These are phyloP conservation scores for Arrhamphus sclerolepis DNA, from an alignment of 2,797 vertebrate genomes.

Conservation along the genomic window DNA sequence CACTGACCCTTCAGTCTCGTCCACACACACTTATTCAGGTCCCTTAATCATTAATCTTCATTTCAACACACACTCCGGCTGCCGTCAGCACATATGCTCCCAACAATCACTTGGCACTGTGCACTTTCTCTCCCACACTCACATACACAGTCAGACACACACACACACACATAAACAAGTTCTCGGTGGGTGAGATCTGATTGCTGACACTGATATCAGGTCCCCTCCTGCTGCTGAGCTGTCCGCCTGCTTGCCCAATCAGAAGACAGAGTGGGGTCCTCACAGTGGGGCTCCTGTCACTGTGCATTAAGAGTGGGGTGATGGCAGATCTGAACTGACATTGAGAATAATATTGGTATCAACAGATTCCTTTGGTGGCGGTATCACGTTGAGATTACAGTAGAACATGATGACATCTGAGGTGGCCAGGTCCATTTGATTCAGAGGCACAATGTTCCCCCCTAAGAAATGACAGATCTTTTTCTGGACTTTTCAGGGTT, in stretches of 20 bases:
- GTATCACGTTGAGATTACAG: conserved; percentile 47
- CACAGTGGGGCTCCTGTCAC: conserved; percentile 71
- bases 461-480: conserved; percentile 34
- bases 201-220: conserved; percentile 78
- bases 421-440: conserved; percentile 55
- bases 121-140: conserved; percentile 37
- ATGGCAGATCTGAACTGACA: conserved; percentile 67
- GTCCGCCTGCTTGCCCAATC: conserved; percentile 78
- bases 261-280: conserved; percentile 72
- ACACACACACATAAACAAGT: conserved; percentile 43
- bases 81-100: conserved; percentile 78
- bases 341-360: conserved; percentile 73
- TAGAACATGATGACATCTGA: conserved; percentile 63
- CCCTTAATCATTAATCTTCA: conserved; percentile 79
- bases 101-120: conserved; percentile 76
- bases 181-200: conserved; percentile 75
- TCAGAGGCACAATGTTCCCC: conserved; percentile 42
- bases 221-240: conserved; percentile 69
- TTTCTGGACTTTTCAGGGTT: conserved; percentile 50
- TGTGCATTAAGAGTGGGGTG: conserved; percentile 63
- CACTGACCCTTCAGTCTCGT: conserved; percentile 51
- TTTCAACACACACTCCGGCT: conserved; percentile 78
- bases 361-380: conserved; percentile 59
- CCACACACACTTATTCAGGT: conserved; percentile 45
- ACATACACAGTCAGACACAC: conserved; percentile 18